A percentile compares a stretch with the other conserved stretches of the same genome.
phyloP scores from a whole-genome alignment of 2,113 vertebrate species.

The Serinus canaria region DNA sequence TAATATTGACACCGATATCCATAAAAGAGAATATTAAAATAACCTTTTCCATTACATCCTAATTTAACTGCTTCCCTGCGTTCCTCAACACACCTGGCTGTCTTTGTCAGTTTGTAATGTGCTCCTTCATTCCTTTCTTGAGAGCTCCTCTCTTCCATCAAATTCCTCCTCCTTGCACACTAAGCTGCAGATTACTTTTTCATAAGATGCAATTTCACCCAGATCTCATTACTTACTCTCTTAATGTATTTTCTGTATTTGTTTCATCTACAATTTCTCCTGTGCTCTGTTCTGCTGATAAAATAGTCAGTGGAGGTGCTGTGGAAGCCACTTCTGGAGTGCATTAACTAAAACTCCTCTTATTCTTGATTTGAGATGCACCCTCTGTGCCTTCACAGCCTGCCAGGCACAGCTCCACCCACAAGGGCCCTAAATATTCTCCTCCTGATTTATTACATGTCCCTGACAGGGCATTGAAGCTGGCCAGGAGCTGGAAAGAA shows the following conservation, averaged over 20 bases:
- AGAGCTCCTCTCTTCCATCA: slow-evolving; percentile 45
- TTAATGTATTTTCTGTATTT: slow-evolving; percentile 69
- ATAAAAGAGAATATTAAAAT: slow-evolving; percentile 52
- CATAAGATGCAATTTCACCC: slow-evolving; percentile 72
- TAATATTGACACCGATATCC: slow-evolving; percentile 55
- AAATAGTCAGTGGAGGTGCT: not conserved
- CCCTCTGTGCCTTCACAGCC: not conserved
- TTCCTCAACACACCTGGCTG: slow-evolving; percentile 35
- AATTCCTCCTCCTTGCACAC: slow-evolving; percentile 54
- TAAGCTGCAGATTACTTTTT: slow-evolving; percentile 75
- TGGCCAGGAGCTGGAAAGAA: not conserved
- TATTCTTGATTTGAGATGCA: not conserved
- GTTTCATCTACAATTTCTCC: slow-evolving; percentile 61
- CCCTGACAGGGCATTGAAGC: not conserved
- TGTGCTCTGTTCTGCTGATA: slow-evolving; percentile 39
- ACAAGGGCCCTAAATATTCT: not conserved
- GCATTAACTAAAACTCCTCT: slow-evolving; percentile 6
- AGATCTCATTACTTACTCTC: slow-evolving; percentile 76
- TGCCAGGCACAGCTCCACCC: not conserved
- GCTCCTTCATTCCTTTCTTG: slow-evolving; percentile 48
- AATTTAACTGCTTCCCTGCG: slow-evolving; percentile 44
- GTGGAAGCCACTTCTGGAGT: not conserved
- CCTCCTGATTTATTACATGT: not conserved
- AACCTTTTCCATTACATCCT: slow-evolving; percentile 53
- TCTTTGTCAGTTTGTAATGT: slow-evolving; percentile 42